Conservation (phyloP, 2,888 invertebrate genomes). For the Scaptomyza reducta region DNA sequence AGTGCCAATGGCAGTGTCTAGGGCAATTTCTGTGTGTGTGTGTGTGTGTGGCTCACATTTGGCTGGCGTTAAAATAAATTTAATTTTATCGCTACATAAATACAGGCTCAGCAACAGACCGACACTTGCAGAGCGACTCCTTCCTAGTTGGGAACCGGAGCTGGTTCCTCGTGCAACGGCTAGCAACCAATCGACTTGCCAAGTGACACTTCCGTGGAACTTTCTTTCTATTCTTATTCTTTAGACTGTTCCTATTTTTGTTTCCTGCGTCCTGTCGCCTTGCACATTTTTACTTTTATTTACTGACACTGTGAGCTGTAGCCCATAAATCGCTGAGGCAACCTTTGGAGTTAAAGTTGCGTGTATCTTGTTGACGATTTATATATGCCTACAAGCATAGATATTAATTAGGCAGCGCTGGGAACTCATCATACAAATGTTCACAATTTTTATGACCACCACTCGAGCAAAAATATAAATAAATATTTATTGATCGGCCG, state of each 20-base stretch:
- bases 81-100: conserved; percentile 78
- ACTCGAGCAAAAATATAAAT: conserved; percentile 62
- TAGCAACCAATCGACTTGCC: conserved; percentile 55
- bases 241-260: not conserved
- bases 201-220: conserved; percentile 66
- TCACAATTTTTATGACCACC: conserved; percentile 56
- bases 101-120: conserved; percentile 51
- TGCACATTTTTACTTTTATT: conserved; percentile 53
- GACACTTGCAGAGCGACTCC: conserved; percentile 9
- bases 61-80: conserved; percentile 73
- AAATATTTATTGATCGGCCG: conserved; percentile 69
- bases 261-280: conserved; percentile 22
- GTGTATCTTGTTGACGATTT: conserved; percentile 28
- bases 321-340: conserved; percentile 49
- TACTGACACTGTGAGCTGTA: conserved; percentile 33
- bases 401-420: conserved; percentile 60
- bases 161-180: conserved; percentile 9
- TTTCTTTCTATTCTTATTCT: conserved; percentile 18
- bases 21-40: conserved; percentile 5
- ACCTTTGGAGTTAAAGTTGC: conserved; percentile 31
- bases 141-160: conserved; percentile 8
- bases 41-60: conserved; percentile 36
- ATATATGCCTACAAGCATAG: conserved; percentile 18
- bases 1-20: conserved; percentile 7
- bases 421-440: conserved; percentile 49